phyloP scores from a whole-genome alignment of 2,888 invertebrate species.

The Sarcophaga subvicina region DNA sequence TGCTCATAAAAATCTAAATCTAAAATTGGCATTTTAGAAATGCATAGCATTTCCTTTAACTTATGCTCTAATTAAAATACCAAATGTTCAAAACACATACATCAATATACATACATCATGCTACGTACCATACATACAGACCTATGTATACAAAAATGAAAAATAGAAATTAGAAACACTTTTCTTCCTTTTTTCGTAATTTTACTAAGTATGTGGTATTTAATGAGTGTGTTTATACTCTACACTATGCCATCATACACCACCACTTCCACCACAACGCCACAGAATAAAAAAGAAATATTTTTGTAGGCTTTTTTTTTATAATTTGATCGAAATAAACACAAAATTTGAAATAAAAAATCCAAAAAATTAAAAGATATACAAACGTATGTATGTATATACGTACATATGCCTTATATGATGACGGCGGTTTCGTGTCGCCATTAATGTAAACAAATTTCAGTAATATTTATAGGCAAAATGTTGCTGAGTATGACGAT shows the following conservation, averaged over 20 bases:
- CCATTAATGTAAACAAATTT: constrained; percentile 72
- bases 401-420: constrained; percentile 71
- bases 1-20: constrained; percentile 64
- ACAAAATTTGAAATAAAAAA: constrained; percentile 21
- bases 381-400: constrained; percentile 38
- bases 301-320: constrained; percentile 33
- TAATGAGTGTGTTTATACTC: constrained; percentile 69
- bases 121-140: background rate
- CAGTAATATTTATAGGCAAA: constrained; percentile 54
- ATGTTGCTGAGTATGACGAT: constrained; percentile 32
- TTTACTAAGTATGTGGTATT: constrained; percentile 72
- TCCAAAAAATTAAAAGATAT: constrained; percentile 22
- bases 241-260: constrained; percentile 28
- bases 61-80: constrained; percentile 72
- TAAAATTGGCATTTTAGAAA: constrained; percentile 69
- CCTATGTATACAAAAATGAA: constrained; percentile 20
- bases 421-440: constrained; percentile 71
- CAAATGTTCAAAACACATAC: constrained; percentile 65
- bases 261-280: constrained; percentile 30
- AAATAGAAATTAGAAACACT: constrained; percentile 34
- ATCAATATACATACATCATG: background rate
- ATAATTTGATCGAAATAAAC: constrained; percentile 47
- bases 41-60: constrained; percentile 69
- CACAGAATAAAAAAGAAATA: constrained; percentile 15
- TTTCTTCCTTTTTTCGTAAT: constrained; percentile 15